phyloP scores from a whole-genome alignment of 2,888 invertebrate genomes.

The Zeuzera pyrina region DNA sequence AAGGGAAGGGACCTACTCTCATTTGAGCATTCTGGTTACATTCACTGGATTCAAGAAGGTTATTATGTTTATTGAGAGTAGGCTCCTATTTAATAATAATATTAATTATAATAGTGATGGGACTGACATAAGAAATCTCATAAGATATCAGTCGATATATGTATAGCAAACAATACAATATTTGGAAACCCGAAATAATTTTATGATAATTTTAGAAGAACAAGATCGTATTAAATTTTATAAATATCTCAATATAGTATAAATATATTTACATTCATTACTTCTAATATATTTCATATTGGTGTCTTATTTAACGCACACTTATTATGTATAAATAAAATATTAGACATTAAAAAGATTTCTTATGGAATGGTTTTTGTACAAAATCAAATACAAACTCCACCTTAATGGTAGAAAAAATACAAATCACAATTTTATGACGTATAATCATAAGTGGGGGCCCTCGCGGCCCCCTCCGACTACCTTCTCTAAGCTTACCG shows the following conservation, averaged over 20 bases:
- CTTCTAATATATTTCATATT: constrained; percentile 62
- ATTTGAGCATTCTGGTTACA: too few relatives aligned
- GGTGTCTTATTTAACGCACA: constrained; percentile 71
- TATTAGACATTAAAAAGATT: constrained; percentile 58
- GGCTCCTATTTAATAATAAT: too few relatives aligned
- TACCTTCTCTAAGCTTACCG: constrained; percentile 26
- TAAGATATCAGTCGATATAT: constrained; percentile 1
- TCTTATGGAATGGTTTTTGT: constrained; percentile 69
- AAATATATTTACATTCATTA: constrained; percentile 71
- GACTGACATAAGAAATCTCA: neutral
- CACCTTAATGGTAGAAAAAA: constrained; percentile 52
- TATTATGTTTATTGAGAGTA: too few relatives aligned
- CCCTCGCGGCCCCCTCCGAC: constrained; percentile 18
- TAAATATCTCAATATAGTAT: constrained; percentile 71
- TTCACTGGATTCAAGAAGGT: too few relatives aligned
- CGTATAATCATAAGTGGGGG: constrained; percentile 30
- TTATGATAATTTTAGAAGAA: constrained; percentile 65
- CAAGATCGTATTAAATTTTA: constrained; percentile 70
- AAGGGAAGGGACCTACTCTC: too few relatives aligned
- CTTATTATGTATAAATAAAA: constrained; percentile 63
- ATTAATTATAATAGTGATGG: constrained; percentile 10
- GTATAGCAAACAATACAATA: constrained; percentile 6
- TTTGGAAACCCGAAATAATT: constrained; percentile 35
- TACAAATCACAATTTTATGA: constrained; percentile 58
- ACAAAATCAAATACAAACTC: constrained; percentile 66